A percentile compares a stretch with the other conserved stretches of the same genome.
Conservation (phyloP, 2,888 invertebrate species). For the Eucera pruinosa region DNA sequence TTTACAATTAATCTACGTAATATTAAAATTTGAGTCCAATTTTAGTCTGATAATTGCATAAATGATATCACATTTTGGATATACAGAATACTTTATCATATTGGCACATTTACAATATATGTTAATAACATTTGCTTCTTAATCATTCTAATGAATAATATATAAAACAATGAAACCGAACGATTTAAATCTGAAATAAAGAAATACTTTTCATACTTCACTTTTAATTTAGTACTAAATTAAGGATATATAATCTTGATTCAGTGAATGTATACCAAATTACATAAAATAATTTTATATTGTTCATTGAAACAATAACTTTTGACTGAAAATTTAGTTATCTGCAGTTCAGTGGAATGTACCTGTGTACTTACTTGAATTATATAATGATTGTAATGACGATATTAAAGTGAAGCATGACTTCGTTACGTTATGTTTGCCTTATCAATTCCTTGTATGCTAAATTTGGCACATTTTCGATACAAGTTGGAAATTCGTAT, state of each 20-base stretch:
- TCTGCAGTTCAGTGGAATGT: slow-evolving; percentile 37
- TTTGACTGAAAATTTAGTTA: slow-evolving; percentile 7
- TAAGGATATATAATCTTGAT: neutral
- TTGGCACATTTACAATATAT: slow-evolving; percentile 46
- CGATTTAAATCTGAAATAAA: slow-evolving; percentile 8
- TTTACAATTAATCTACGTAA: neutral
- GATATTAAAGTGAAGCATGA: slow-evolving; percentile 49
- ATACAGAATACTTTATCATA: slow-evolving; percentile 42
- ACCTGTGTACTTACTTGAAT: slow-evolving; percentile 28
- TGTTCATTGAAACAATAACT: neutral
- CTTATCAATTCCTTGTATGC: slow-evolving; percentile 21
- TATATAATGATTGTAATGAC: neutral
- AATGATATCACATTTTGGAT: slow-evolving; percentile 24
- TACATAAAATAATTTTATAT: neutral
- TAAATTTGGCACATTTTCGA: slow-evolving; percentile 13
- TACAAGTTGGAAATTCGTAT: slow-evolving; percentile 10
- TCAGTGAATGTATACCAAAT: slow-evolving; percentile 3
- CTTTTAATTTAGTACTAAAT: slow-evolving; percentile 13
- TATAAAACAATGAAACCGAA: slow-evolving; percentile 1
- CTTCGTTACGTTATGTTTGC: slow-evolving; percentile 12
- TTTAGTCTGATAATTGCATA: too few species aligned
- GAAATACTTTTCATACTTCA: slow-evolving; percentile 34
- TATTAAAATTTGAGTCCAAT: slow-evolving; percentile 23
- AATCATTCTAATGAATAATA: slow-evolving; percentile 11
- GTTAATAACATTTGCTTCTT: slow-evolving; percentile 25